Conservation (phyloP, 2,797 vertebrate species). For the Synaphobranchus kaupii region DNA sequence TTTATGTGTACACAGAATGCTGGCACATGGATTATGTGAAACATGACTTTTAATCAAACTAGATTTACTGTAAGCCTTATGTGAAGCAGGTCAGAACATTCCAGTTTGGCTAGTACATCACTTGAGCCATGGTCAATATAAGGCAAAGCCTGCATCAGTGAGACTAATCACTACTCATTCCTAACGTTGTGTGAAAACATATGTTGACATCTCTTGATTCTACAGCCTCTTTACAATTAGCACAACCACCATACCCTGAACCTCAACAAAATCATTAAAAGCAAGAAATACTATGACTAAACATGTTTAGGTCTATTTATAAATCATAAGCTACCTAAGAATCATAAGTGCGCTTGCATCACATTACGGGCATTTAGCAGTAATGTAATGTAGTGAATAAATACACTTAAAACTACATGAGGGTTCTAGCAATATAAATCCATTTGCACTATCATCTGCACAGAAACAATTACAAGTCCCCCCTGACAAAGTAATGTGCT, state of each 20-base stretch:
- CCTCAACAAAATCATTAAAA: not conserved
- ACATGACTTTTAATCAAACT: not conserved
- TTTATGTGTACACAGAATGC: not conserved
- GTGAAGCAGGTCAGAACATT: not conserved
- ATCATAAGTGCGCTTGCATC: not conserved
- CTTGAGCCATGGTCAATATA: not conserved
- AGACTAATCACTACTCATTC: not conserved
- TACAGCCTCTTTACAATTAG: not conserved
- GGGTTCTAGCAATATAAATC: not conserved
- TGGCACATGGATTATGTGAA: not conserved
- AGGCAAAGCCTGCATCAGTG: not conserved
- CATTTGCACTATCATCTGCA: not conserved
- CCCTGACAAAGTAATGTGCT: not conserved
- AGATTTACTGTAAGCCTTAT: not conserved
- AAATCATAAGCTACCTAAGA: not conserved
- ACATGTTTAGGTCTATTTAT: not conserved
- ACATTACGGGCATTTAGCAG: not conserved
- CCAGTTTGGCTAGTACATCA: not conserved
- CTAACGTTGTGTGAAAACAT: not conserved
- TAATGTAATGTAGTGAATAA: not conserved
- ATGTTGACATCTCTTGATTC: not conserved
- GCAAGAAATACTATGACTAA: not conserved
- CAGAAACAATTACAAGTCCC: conserved; percentile 29
- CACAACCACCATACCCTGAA: not conserved
- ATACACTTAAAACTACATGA: not conserved